These are phyloP conservation scores for Pseudobourletiella spinata DNA, from an alignment of 1,140 invertebrate species.

Conservation along the genomic window DNA sequence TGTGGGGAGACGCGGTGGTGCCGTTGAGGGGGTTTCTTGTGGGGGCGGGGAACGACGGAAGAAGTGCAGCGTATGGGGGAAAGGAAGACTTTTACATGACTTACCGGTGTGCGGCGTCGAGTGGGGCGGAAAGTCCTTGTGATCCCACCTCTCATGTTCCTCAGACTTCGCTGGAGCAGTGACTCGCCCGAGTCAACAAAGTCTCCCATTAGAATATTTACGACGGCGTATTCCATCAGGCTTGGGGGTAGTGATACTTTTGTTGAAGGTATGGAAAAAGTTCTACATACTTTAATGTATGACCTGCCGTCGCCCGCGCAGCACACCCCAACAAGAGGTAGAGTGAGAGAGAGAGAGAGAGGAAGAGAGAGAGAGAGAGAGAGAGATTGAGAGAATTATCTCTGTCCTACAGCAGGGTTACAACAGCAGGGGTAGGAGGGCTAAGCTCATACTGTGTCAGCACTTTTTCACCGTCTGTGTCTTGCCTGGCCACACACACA, in stretches of 20 bases:
- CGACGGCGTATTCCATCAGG: constrained; percentile 81
- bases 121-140: constrained; percentile 46
- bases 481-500: too few species aligned
- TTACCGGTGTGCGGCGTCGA: constrained; percentile 67
- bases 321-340: too few species aligned
- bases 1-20: too few species aligned
- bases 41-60: neutral
- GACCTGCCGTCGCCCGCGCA: too few species aligned
- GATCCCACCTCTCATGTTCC: constrained; percentile 73
- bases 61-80: neutral
- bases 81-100: constrained; percentile 6
- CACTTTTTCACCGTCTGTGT: too few species aligned
- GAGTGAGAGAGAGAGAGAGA: too few species aligned
- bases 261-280: neutral
- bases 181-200: constrained; percentile 53
- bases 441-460: too few species aligned
- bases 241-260: neutral
- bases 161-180: constrained; percentile 59
- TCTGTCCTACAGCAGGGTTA: too few species aligned
- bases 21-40: too few species aligned
- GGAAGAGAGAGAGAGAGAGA: too few species aligned
- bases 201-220: constrained; percentile 84
- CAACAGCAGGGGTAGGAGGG: too few species aligned
- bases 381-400: too few species aligned
- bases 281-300: neutral